Evolutionary conservation across 2,888 invertebrate species (phyloP).

Genomic region (Branchipolynoe longqiensis): DNA sequence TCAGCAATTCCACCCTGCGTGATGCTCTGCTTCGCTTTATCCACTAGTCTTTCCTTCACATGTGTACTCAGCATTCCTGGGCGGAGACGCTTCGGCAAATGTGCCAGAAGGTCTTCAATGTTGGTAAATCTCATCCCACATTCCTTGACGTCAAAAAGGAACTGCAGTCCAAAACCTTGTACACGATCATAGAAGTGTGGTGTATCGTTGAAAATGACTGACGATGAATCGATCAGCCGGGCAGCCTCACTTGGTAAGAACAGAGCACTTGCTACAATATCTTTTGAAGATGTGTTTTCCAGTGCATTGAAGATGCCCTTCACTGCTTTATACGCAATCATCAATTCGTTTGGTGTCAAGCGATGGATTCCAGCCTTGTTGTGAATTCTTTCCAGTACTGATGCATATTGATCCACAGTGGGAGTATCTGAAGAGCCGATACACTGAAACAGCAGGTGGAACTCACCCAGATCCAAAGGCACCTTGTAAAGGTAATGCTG

Average conservation of each 20-base stretch:
- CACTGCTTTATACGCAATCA: constrained; percentile 65
- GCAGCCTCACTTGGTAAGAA: constrained; percentile 66
- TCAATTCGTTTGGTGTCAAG: constrained; percentile 67
- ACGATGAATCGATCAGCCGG: constrained; percentile 58
- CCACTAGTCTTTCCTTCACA: constrained; percentile 67
- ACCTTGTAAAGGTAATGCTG: constrained; percentile 69
- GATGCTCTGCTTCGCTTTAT: constrained; percentile 38
- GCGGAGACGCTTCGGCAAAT: constrained; percentile 64
- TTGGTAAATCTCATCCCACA: constrained; percentile 60
- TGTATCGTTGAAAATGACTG: constrained; percentile 66
- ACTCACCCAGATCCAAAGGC: constrained; percentile 68
- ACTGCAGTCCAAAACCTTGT: constrained; percentile 61
- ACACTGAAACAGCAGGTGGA: constrained; percentile 66
- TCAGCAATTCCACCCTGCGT: constrained; percentile 61
- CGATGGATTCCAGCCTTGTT: constrained; percentile 48
- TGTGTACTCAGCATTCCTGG: constrained; percentile 68
- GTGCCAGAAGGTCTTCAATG: constrained; percentile 61
- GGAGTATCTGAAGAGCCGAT: constrained; percentile 68
- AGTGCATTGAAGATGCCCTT: constrained; percentile 63
- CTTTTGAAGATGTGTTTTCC: constrained; percentile 44
- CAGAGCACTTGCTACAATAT: constrained; percentile 38
- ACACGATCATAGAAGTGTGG: constrained; percentile 67
- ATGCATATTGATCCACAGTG: constrained; percentile 67
- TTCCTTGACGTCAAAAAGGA: constrained; percentile 64
- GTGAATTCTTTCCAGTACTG: constrained; percentile 67